phyloP scores from a whole-genome alignment of 2,113 vertebrate species.

The Emydura subglobosa region DNA sequence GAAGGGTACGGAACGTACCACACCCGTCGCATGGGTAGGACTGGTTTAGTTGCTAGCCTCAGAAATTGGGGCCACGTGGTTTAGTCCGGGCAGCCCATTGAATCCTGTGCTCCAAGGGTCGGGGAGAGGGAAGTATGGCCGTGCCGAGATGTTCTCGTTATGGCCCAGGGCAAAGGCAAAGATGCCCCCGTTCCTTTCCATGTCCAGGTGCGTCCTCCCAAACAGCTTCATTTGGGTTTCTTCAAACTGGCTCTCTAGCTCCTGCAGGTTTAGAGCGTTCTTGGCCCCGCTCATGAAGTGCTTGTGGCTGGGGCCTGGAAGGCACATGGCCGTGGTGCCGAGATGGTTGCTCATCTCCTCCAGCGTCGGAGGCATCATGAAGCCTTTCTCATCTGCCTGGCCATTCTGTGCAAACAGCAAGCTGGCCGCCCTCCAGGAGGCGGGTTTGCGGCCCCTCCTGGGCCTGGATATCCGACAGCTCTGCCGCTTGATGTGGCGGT shows the following conservation, averaged over 20 bases:
- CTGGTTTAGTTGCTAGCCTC: slow-evolving; percentile 87
- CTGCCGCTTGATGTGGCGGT: slow-evolving; percentile 96
- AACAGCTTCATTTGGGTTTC: slow-evolving; percentile 86
- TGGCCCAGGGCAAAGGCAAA: slow-evolving; percentile 91
- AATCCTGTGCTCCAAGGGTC: slow-evolving; percentile 91
- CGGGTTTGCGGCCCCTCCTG: slow-evolving; percentile 89
- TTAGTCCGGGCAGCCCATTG: slow-evolving; percentile 80
- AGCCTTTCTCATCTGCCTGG: slow-evolving; percentile 79
- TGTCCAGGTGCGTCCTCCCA: slow-evolving; percentile 85
- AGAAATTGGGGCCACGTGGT: slow-evolving; percentile 86
- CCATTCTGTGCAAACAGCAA: slow-evolving; percentile 83
- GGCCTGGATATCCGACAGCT: slow-evolving; percentile 93
- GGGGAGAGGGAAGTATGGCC: slow-evolving; percentile 88
- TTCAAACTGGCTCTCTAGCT: slow-evolving; percentile 84
- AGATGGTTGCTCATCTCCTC: slow-evolving; percentile 79
- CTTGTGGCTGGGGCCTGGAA: slow-evolving; percentile 82
- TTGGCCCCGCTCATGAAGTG: slow-evolving; percentile 83
- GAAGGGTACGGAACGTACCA: neutral
- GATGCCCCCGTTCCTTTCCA: slow-evolving; percentile 89
- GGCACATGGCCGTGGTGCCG: slow-evolving; percentile 75
- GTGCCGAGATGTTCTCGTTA: slow-evolving; percentile 86
- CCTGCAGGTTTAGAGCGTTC: slow-evolving; percentile 82
- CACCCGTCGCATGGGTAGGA: neutral
- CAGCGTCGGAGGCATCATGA: slow-evolving; percentile 71
- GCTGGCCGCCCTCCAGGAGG: slow-evolving; percentile 87